Conservation (phyloP, 1,140 invertebrate genomes). For the honey bee (Apis mellifera) region DNA sequence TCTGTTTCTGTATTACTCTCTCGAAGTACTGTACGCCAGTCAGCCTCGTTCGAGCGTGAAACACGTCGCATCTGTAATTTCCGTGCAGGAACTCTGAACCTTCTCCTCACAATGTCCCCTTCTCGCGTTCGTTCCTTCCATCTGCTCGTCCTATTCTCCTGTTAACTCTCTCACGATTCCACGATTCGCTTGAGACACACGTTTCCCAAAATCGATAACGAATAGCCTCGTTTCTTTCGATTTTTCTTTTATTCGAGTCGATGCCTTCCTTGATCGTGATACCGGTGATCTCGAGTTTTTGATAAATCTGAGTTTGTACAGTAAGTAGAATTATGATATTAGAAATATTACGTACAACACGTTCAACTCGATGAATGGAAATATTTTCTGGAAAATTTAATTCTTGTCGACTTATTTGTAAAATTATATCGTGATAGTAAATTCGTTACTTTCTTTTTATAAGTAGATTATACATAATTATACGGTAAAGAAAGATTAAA, state of each 20-base stretch:
- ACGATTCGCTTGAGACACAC: slow-evolving; percentile 15
- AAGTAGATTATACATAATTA: too few relatives aligned
- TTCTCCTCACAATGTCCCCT: slow-evolving; percentile 29
- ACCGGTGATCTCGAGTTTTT: too few relatives aligned
- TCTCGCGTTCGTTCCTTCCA: slow-evolving; percentile 20
- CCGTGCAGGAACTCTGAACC: slow-evolving; percentile 58
- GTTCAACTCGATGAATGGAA: too few relatives aligned
- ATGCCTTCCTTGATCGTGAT: background rate
- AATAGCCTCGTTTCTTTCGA: slow-evolving; percentile 15
- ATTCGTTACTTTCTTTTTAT: too few relatives aligned
- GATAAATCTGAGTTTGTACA: background rate
- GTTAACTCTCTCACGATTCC: background rate
- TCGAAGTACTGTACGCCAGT: slow-evolving; percentile 40
- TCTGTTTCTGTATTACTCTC: slow-evolving; percentile 22
- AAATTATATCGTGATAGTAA: too few relatives aligned
- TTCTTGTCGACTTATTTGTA: too few relatives aligned
- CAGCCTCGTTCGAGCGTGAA: slow-evolving; percentile 59
- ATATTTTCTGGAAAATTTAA: too few relatives aligned
- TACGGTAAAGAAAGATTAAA: background rate
- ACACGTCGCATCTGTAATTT: slow-evolving; percentile 68
- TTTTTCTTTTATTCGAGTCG: background rate
- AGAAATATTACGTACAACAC: background rate
- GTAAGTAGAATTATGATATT: background rate
- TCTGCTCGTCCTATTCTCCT: background rate
- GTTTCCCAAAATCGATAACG: slow-evolving; percentile 17